These are phyloP conservation scores for Psittacula derbiana DNA, from an alignment of 2,797 vertebrate genomes.

Conservation along the genomic window DNA sequence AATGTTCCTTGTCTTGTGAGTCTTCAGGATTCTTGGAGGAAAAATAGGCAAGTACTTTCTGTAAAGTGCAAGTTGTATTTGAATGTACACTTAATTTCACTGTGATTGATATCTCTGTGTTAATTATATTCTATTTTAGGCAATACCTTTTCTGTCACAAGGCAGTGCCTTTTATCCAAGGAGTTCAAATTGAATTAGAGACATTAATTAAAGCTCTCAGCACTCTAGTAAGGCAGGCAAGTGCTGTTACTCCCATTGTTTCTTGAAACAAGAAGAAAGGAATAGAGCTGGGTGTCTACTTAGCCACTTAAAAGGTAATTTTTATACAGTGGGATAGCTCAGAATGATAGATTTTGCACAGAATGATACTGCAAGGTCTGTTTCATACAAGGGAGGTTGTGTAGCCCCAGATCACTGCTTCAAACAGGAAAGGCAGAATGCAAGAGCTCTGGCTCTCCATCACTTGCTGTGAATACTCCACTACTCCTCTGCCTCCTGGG, in stretches of 20 bases:
- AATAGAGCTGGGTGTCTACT: conserved; percentile 53
- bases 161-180: conserved; percentile 63
- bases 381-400: background rate
- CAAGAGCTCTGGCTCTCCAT: background rate
- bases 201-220: conserved; percentile 69
- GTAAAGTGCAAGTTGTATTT: conserved; percentile 61
- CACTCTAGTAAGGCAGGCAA: conserved; percentile 61
- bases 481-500: background rate
- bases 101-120: conserved; percentile 66
- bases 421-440: background rate
- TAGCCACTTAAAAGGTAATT: conserved; percentile 59
- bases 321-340: conserved; percentile 41
- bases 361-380: background rate
- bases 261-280: conserved; percentile 63
- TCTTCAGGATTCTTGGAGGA: conserved; percentile 24
- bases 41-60: conserved; percentile 52
- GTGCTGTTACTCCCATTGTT: conserved; percentile 56
- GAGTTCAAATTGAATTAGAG: conserved; percentile 69
- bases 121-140: conserved; percentile 70
- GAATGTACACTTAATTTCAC: conserved; percentile 65
- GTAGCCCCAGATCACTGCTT: background rate
- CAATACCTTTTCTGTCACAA: conserved; percentile 64
- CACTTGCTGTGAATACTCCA: background rate
- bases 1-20: conserved; percentile 9
- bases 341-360: conserved; percentile 25